Evolutionary conservation across 2,113 vertebrate genomes (phyloP).

Genomic region (Dunckerocampus dactyliophorus): DNA sequence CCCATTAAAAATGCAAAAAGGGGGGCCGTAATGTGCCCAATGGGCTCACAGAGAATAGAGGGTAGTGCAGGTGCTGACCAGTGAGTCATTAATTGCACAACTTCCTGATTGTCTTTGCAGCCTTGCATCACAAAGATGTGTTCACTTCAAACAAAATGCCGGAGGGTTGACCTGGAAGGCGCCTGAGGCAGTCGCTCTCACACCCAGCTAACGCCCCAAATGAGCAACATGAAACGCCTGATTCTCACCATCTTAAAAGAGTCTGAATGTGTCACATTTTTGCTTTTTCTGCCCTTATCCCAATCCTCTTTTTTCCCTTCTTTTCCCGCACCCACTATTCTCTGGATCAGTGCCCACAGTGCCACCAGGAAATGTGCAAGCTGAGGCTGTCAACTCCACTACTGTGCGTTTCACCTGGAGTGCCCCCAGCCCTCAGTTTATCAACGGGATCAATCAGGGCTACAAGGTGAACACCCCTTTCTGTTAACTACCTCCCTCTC

Average conservation of each 20-base stretch:
- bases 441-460: slow-evolving; percentile 98
- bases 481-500: slow-evolving; percentile 43
- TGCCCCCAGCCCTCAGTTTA: slow-evolving; percentile 95
- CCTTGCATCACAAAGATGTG: slow-evolving; percentile 52
- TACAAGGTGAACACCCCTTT: slow-evolving; percentile 84
- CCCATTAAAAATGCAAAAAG: slow-evolving; percentile 22
- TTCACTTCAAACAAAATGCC: slow-evolving; percentile 58
- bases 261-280: neutral
- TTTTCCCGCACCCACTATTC: neutral
- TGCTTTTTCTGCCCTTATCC: slow-evolving; percentile 15
- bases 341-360: slow-evolving; percentile 87
- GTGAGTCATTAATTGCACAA: slow-evolving; percentile 37
- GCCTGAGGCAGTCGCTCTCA: slow-evolving; percentile 60
- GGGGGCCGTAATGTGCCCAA: slow-evolving; percentile 28
- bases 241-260: neutral
- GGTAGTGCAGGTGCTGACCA: neutral
- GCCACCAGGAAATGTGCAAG: slow-evolving; percentile 89
- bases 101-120: slow-evolving; percentile 32
- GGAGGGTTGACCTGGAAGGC: slow-evolving; percentile 61
- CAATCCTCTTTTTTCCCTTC: neutral
- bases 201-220: slow-evolving; percentile 43
- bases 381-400: slow-evolving; percentile 91
- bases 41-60: slow-evolving; percentile 17
- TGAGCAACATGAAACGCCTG: slow-evolving; percentile 12
- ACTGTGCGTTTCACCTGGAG: slow-evolving; percentile 92